Evolutionary conservation across 1,140 invertebrate genomes (phyloP), one percentile per base, ranked within the genome.

Genomic region (Ceratoteleas bidentatus): DNA sequence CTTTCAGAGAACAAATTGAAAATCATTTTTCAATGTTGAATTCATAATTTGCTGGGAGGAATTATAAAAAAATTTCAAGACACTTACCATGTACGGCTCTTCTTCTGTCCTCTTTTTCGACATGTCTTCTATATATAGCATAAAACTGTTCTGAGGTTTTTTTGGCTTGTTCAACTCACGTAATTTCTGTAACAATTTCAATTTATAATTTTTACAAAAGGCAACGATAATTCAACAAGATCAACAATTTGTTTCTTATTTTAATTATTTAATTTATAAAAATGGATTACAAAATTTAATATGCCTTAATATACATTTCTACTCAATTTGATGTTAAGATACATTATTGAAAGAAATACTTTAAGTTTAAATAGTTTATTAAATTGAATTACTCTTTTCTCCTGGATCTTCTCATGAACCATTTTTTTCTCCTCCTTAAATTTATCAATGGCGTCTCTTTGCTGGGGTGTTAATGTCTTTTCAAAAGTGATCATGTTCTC

Each of bases 401-500:
- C n/a, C 43, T 3, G 33, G 32, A 14, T 64, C 13, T 53, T 72
- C 3, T 56, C 24, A 6, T 9, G 34, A 0, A 13, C 8, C 47
- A 53, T 62, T 69, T 43, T 62, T 45, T 53, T 24, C 36, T 62
- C 13, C 36, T 34, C 0, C 32, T 77, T 58, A 14, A 11, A 34
- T 34, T 79, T 14, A 13, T 62, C 57, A 16, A 79, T 61, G 8
- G 57, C 45, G 7, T 65, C 64, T 38, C 43, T 80, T 49, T 81
- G 69, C 24, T 81, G 24, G 5, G 6, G 43, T 11, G 64, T 64
- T 14, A 81, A 47, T n/a, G 62, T 50, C 14, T 74, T 4, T 13
- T 75, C 72, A 70, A 70, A 75, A 45, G 74, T 58, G 9, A 70
- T 60, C 15, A 70, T 70, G 16, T 65, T 57, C 24, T 69, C 36